A percentile compares a stretch with the other conserved stretches of the same genome.
These are phyloP conservation scores for Melanogrammus aeglefinus DNA, from an alignment of 2,797 vertebrate genomes.

Conservation along the genomic window DNA sequence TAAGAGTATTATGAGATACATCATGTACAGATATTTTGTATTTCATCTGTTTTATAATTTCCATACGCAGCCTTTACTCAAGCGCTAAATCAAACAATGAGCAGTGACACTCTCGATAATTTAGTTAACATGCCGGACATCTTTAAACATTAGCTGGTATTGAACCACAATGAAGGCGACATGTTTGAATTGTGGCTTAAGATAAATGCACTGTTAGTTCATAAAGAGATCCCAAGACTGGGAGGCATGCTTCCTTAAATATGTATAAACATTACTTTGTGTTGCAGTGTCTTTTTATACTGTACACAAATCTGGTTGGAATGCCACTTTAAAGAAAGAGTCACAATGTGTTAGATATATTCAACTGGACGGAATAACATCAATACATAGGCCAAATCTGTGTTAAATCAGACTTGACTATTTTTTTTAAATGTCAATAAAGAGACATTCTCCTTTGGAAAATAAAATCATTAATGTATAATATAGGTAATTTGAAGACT, in stretches of 20 bases:
- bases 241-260: not conserved
- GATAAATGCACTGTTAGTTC: not conserved
- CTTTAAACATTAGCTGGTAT: not conserved
- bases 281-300: not conserved
- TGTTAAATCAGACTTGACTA: not conserved
- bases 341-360: not conserved
- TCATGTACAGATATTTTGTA: constrained; percentile 2
- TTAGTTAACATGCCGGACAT: not conserved
- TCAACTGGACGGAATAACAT: not conserved
- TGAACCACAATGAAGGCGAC: not conserved
- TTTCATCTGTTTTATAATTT: not conserved
- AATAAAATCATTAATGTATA: not conserved
- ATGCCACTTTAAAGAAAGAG: not conserved
- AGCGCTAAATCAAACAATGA: not conserved
- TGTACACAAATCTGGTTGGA: not conserved
- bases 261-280: not conserved
- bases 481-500: not conserved
- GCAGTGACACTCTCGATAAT: not conserved
- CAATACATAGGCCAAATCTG: not conserved
- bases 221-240: constrained; percentile 6
- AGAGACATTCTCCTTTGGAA: not conserved
- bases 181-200: not conserved
- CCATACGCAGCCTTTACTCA: not conserved
- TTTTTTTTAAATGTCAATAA: not conserved
- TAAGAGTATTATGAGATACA: not conserved